phyloP scores from a whole-genome alignment of 2,113 vertebrate species.

The Perognathus longimembris region DNA sequence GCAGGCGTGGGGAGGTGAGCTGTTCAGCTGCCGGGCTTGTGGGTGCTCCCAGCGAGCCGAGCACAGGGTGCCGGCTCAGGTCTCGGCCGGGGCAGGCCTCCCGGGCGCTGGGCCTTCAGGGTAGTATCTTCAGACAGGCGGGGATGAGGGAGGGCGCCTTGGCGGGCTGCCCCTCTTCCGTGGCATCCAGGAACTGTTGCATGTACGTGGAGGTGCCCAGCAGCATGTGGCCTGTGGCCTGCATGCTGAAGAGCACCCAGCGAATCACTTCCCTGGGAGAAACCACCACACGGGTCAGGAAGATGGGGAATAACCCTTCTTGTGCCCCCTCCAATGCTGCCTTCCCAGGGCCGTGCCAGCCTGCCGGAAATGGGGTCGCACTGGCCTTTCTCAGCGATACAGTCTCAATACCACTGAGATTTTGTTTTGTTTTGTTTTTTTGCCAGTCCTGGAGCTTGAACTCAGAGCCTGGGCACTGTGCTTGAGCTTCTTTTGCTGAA shows the following conservation, averaged over 20 bases:
- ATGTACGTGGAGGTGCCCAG: conserved; percentile 96
- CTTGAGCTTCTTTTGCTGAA: too few species aligned
- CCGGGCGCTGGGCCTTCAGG: conserved; percentile 62
- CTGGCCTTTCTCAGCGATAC: background rate
- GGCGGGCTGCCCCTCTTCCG: conserved; percentile 83
- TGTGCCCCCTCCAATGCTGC: background rate
- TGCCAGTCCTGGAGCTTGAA: too few species aligned
- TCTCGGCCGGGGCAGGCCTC: background rate
- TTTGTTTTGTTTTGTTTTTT: too few species aligned
- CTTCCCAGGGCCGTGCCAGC: background rate
- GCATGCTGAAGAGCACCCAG: conserved; percentile 95
- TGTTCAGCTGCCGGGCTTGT: background rate
- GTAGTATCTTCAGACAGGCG: conserved; percentile 77
- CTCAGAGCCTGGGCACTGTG: too few species aligned
- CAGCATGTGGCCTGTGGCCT: conserved; percentile 94
- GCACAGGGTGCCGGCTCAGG: background rate
- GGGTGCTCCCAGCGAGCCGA: background rate
- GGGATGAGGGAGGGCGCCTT: conserved; percentile 25
- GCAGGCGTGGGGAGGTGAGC: background rate
- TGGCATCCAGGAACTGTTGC: conserved; percentile 93
- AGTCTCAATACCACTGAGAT: background rate
- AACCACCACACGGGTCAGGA: background rate
- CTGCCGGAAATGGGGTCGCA: background rate
- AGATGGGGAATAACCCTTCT: background rate
- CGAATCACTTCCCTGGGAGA: conserved; percentile 91